A percentile compares a stretch with the other conserved stretches of the same genome.
Evolutionary conservation across 35 echinoderm and acorn worm genomes (phyloP).

Genomic region (Patiria miniata): DNA sequence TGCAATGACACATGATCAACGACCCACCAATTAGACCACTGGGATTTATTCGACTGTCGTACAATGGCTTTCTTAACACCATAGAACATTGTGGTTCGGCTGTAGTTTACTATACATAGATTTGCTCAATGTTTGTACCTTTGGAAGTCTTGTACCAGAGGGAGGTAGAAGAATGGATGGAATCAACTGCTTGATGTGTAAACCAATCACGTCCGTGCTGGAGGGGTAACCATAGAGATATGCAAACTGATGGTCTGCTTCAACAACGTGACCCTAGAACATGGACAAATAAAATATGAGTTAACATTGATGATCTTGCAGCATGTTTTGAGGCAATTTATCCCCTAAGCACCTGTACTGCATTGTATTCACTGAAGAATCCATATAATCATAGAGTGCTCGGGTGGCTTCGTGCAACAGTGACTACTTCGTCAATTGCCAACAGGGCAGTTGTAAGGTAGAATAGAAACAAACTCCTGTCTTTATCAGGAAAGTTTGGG

Average conservation of each 20-base stretch:
- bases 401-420: too few relatives aligned
- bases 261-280: conserved; percentile 73
- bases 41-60: too few relatives aligned
- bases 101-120: too few relatives aligned
- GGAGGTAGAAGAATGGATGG: conserved; percentile 80
- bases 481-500: too few relatives aligned
- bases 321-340: background rate
- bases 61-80: too few relatives aligned
- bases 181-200: conserved; percentile 85
- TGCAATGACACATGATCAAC: too few relatives aligned
- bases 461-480: too few relatives aligned
- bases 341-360: background rate
- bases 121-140: conserved; percentile 33
- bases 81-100: too few relatives aligned
- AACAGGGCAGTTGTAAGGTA: too few relatives aligned
- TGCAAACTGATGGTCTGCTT: conserved; percentile 70
- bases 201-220: conserved; percentile 59
- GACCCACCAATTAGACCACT: too few relatives aligned
- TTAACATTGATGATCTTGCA: background rate
- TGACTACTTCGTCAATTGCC: too few relatives aligned
- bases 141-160: conserved; percentile 34
- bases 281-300: background rate
- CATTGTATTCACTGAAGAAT: background rate
- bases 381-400: too few relatives aligned
- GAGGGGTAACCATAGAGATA: conserved; percentile 76